A percentile compares a stretch with the other conserved stretches of the same genome.
These are phyloP conservation scores for Lates calcarifer DNA, from an alignment of 2,113 vertebrate species.

Conservation along the genomic window DNA sequence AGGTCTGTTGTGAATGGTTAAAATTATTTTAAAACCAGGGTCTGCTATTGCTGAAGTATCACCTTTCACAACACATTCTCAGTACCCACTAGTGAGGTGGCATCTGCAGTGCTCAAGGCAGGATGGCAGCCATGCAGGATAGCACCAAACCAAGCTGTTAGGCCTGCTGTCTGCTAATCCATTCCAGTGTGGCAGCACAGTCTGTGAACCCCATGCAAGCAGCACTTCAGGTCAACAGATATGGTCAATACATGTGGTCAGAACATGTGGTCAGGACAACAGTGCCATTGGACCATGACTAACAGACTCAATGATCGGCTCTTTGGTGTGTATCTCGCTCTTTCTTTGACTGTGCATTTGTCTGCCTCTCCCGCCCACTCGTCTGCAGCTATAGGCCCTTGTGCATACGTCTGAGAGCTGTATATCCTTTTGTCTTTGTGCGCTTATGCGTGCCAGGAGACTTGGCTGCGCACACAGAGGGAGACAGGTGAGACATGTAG, in stretches of 20 bases:
- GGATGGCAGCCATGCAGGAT: slow-evolving; percentile 80
- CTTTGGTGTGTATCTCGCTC: slow-evolving; percentile 7
- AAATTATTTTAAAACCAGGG: slow-evolving; percentile 41
- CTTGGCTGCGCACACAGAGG: slow-evolving; percentile 60
- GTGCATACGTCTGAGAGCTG: slow-evolving; percentile 19
- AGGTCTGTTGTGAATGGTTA: slow-evolving; percentile 24
- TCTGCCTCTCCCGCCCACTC: slow-evolving; percentile 4
- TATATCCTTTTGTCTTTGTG: slow-evolving; percentile 70
- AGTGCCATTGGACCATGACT: slow-evolving; percentile 66
- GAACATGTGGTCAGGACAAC: slow-evolving; percentile 81
- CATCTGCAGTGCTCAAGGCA: slow-evolving; percentile 85
- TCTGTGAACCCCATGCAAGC: slow-evolving; percentile 64
- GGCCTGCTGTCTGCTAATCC: slow-evolving; percentile 84
- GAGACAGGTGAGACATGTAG: slow-evolving; percentile 77
- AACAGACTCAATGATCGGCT: slow-evolving; percentile 52
- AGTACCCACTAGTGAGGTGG: slow-evolving; percentile 76
- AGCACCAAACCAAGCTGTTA: slow-evolving; percentile 81
- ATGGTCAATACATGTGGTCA: slow-evolving; percentile 78
- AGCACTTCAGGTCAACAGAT: slow-evolving; percentile 76
- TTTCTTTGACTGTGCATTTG: not conserved
- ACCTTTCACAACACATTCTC: slow-evolving; percentile 69
- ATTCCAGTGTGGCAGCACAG: slow-evolving; percentile 77
- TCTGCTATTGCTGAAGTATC: slow-evolving; percentile 54
- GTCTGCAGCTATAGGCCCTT: slow-evolving; percentile 6
- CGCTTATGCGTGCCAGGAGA: slow-evolving; percentile 56